These are phyloP conservation scores for Falcaria lacertinaria DNA, from an alignment of 2,888 invertebrate species.

Conservation along the genomic window DNA sequence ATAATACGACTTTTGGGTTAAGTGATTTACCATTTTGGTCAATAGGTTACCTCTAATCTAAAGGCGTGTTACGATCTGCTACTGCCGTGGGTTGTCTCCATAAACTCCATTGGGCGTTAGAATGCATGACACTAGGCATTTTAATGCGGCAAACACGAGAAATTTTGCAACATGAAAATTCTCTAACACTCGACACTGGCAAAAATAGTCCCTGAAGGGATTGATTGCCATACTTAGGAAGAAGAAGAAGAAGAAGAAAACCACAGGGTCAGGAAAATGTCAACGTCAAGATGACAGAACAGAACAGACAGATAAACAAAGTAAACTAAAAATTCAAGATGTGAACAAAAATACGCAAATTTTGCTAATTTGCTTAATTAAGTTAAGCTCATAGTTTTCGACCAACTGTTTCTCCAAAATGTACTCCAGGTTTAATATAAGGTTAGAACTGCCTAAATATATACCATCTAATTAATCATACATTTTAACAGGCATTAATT, in stretches of 20 bases:
- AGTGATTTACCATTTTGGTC: too few species aligned
- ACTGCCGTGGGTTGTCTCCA: too few species aligned
- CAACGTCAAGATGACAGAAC: neutral
- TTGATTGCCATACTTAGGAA: too few species aligned
- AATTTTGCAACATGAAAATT: too few species aligned
- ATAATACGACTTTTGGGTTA: too few species aligned
- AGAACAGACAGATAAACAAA: slow-evolving; percentile 3
- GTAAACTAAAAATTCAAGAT: neutral
- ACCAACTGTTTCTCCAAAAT: slow-evolving; percentile 34
- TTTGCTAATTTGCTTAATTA: slow-evolving; percentile 6
- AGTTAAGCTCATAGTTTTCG: neutral
- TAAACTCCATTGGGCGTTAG: too few species aligned
- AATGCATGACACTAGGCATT: too few species aligned
- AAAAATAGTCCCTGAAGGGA: neutral
- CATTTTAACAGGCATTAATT: neutral
- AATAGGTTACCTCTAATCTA: too few species aligned
- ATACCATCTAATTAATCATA: neutral
- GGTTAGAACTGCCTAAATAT: slow-evolving; percentile 30
- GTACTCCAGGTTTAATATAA: slow-evolving; percentile 65
- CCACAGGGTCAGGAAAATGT: slow-evolving; percentile 16
- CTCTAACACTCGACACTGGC: too few species aligned
- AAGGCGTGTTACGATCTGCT: too few species aligned
- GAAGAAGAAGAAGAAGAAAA: neutral
- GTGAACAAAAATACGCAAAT: slow-evolving; percentile 25
- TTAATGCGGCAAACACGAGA: too few species aligned